Evolutionary conservation across 1,140 invertebrate species (phyloP).

Genomic region (Archegozetes longisetosus): DNA sequence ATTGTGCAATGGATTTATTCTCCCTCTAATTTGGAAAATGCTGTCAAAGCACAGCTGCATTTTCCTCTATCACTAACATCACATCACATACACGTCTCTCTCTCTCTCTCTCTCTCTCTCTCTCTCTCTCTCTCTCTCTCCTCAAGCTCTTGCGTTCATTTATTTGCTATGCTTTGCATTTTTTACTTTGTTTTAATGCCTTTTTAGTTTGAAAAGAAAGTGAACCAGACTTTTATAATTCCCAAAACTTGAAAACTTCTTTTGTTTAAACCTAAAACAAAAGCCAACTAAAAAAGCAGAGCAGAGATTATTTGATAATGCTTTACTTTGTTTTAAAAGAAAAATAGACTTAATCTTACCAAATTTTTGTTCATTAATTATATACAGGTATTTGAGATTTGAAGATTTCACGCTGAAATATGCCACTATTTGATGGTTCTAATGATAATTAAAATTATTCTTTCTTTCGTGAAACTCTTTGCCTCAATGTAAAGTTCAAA

Average conservation of each 20-base stretch:
- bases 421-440: too few species aligned
- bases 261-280: too few species aligned
- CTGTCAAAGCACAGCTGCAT: not conserved
- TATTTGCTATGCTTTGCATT: not conserved
- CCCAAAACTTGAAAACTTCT: not conserved
- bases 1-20: slow-evolving; percentile 2
- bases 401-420: too few species aligned
- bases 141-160: not conserved
- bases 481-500: too few species aligned
- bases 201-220: not conserved
- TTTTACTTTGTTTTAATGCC: not conserved
- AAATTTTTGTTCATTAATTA: too few species aligned
- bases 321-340: too few species aligned
- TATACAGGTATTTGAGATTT: too few species aligned
- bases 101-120: slow-evolving; percentile 4
- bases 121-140: not conserved
- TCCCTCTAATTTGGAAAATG: not conserved
- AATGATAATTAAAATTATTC: too few species aligned
- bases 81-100: not conserved
- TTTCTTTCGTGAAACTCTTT: too few species aligned
- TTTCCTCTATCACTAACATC: not conserved
- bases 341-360: too few species aligned
- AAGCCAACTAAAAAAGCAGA: too few species aligned
- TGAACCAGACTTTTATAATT: not conserved
- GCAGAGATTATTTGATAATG: too few species aligned